phyloP scores from a whole-genome alignment of 1,140 invertebrate species.

The Drosophila seguyi region DNA sequence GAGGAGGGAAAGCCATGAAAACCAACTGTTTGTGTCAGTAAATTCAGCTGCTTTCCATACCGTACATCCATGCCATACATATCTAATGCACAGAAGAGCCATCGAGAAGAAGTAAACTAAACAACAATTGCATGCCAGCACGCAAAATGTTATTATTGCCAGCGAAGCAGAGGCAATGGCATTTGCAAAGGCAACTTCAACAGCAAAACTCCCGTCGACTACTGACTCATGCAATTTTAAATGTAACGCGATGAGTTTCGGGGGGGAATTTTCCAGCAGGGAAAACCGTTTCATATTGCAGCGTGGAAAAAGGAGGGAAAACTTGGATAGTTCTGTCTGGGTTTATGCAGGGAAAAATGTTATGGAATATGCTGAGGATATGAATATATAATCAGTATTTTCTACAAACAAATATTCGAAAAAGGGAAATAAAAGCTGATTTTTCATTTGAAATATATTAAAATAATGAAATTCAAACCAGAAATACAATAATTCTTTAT shows the following conservation, averaged over 20 bases:
- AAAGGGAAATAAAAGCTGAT: neutral
- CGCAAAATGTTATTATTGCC: slow-evolving; percentile 73
- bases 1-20: slow-evolving; percentile 35
- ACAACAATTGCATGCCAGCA: slow-evolving; percentile 74
- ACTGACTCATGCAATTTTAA: slow-evolving; percentile 54
- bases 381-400: neutral
- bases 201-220: slow-evolving; percentile 31
- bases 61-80: slow-evolving; percentile 41
- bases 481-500: neutral
- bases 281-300: slow-evolving; percentile 6
- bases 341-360: slow-evolving; percentile 19
- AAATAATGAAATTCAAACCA: neutral
- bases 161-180: slow-evolving; percentile 19
- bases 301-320: slow-evolving; percentile 10
- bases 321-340: neutral
- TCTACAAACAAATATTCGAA: neutral
- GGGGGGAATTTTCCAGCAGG: slow-evolving; percentile 13
- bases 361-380: neutral
- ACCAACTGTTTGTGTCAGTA: slow-evolving; percentile 60
- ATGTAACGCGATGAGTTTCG: slow-evolving; percentile 31
- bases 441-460: no score
- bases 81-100: slow-evolving; percentile 63
- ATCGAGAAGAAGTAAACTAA: slow-evolving; percentile 44
- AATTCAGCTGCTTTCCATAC: slow-evolving; percentile 59
- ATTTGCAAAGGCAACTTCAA: slow-evolving; percentile 23